phyloP scores from a whole-genome alignment of 1,140 invertebrate genomes.

The Drosophila funebris region DNA sequence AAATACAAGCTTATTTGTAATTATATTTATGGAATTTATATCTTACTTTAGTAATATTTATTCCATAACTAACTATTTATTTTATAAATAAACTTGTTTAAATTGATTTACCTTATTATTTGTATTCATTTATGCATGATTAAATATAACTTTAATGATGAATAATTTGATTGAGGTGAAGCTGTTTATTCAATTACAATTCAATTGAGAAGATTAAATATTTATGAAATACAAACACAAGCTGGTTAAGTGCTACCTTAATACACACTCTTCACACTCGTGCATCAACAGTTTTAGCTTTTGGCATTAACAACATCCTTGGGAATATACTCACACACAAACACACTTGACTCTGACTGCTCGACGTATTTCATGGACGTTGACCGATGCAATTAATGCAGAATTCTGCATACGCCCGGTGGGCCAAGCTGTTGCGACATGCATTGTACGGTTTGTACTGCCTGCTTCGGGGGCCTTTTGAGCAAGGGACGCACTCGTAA shows the following conservation, averaged over 20 bases:
- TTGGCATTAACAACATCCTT: conserved; percentile 39
- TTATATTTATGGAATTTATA: no score
- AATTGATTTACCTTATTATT: not conserved
- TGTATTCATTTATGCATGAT: no score
- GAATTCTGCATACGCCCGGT: conserved; percentile 34
- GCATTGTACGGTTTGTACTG: not conserved
- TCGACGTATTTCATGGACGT: not conserved
- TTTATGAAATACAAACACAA: not conserved
- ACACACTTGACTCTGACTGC: not conserved
- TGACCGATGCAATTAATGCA: conserved; percentile 61
- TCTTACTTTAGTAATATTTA: no score
- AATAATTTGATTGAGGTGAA: not conserved
- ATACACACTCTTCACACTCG: conserved; percentile 37
- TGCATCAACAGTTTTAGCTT: conserved; percentile 38
- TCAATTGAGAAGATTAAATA: conserved; percentile 4
- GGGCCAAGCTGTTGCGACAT: conserved; percentile 1
- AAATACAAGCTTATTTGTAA: no score
- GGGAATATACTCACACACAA: conserved; percentile 24
- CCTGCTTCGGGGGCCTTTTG: not conserved
- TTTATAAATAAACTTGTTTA: no score
- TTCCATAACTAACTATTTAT: no score
- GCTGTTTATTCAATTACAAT: conserved; percentile 10
- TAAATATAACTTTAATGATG: not conserved
- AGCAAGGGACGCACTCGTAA: not conserved
- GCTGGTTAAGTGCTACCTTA: conserved; percentile 15